Base-by-base conservation (phyloP, 1,140 invertebrate species). In the Zophobas atratus region DNA sequence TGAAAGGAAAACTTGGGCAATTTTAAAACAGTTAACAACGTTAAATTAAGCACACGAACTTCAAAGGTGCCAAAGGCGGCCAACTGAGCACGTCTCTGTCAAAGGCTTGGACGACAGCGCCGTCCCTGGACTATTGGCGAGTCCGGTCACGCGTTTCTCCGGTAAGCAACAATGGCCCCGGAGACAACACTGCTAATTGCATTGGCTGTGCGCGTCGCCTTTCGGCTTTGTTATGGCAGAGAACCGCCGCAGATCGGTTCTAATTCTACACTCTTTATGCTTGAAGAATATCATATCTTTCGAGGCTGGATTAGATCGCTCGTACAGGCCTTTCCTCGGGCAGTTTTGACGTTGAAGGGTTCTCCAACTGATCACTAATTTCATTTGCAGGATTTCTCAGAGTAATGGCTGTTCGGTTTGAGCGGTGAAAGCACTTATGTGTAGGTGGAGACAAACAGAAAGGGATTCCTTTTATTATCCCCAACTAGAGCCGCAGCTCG, bases 171-270 rank as follows among this genome's bases (percentile, higher is more conserved):
- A 82, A 82, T 82, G 82, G 81, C 80, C 76, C 75, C 79, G 77
- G 83, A 84, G 84, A 84, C 84, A 84, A 82, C 82, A 82, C 73
- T 80, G 81, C 84, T 84, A 84, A 84, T 84, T 84, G 84, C 84
- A 84, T 84, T 78, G 81, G 70, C 76, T 78, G 39, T 77, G 75
- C 73, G 55, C 70, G 71, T 74, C 73, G 79, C 67, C 67, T 70
- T 63, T 33, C 41, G 49, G 77, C 72, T 78, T 77, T 79, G 77
- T 79, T 79, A 71, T 48, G 57, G 41, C 39, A 71, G 55, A 75
- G 48, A 49, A 60, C 20, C 20, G 53, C 77, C 63, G 72, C 79
- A 78, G 63, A 80, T 80, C 79, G 74, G 35, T 73, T 73, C 72
- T 78, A 70, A 78, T 80, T 80, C 73, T 46, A 75, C 76, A 57